Base-by-base conservation (phyloP, 1,140 invertebrate species). In the Polypedilum pembai region DNA sequence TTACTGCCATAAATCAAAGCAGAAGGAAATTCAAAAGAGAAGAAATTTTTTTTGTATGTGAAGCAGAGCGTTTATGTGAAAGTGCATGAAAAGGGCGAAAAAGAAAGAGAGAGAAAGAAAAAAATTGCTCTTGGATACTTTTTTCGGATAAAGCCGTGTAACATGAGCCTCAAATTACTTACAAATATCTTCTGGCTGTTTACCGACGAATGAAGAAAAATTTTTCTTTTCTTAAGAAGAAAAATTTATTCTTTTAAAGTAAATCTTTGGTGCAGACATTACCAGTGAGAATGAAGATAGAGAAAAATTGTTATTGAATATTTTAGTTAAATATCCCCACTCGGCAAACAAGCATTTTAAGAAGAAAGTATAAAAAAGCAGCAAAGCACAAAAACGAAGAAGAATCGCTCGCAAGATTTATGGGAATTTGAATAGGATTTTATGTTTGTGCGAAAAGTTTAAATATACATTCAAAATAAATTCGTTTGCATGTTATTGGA, bases 391-490 rank as follows among this genome's bases (percentile, higher is more conserved):
- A 20, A 20, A 21, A 18, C 10, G 10, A 56, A 17, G 45, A 69
- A 69, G 17, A 21, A 69, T 18, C 8, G 17, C 20, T 69, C 15
- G 65, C 8, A 69, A 69, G 65, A 69, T 69, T 69, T 69, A 69
- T 69, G 65, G 8, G 65, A 20, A 20, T 69, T 69, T 69, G 65
- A 69, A 69, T 69, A 69, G 65, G 65, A 69, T 69, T 69, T 69
- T 21, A 69, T 69, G 65, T 69, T 69, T 20, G 17, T 18, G 65
- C 65, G 17, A 21, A 12, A 17, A 69, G 65, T 69, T 69, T 69
- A 69, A 69, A 69, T 69, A 69, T 69, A 21, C 20, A 69, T 69
- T 69, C 65, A 69, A 69, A 69, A 21, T 69, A 69, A 69, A 69
- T 69, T 69, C 65, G 18, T 69, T 21, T 18, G 20, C 15, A 69